A percentile compares a stretch with the other conserved stretches of the same genome.
These are phyloP conservation scores for Neodontobutis hainanensis DNA, from an alignment of 2,113 vertebrate genomes.

Conservation along the genomic window DNA sequence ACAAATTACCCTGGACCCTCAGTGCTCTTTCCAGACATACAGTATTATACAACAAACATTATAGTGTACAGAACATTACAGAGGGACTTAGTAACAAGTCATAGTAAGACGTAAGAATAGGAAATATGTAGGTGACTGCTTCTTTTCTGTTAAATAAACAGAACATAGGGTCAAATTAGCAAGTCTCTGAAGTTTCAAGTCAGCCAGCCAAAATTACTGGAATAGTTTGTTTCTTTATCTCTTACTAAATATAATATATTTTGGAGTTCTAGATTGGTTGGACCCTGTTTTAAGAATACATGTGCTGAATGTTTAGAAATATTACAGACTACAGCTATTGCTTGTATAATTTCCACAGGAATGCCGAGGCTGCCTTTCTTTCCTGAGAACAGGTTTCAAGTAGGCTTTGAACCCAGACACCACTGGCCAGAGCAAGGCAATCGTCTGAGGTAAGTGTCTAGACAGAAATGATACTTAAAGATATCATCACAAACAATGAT, in stretches of 20 bases:
- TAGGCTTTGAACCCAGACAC: constrained; percentile 64
- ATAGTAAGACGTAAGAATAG: constrained; percentile 39
- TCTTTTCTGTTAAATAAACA: constrained; percentile 31
- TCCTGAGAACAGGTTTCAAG: constrained; percentile 68
- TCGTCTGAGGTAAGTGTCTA: constrained; percentile 68
- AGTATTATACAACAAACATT: constrained; percentile 12
- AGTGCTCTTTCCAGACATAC: constrained; percentile 1
- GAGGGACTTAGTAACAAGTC: constrained; percentile 4
- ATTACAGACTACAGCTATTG: background rate
- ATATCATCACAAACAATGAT: too few relatives aligned
- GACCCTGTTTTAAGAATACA: too few relatives aligned
- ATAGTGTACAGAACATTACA: background rate
- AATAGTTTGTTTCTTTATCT: background rate
- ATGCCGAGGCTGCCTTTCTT: constrained; percentile 76
- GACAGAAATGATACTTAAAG: background rate
- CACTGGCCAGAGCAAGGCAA: constrained; percentile 82
- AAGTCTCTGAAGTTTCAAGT: constrained; percentile 1
- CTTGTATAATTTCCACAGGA: constrained; percentile 53
- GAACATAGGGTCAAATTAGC: constrained; percentile 10
- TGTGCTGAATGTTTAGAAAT: background rate
- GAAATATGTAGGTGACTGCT: constrained; percentile 49
- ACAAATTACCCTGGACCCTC: constrained; percentile 1
- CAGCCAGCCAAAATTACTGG: constrained; percentile 38
- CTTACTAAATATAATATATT: background rate
- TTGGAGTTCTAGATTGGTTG: background rate